Percentiles rank a stretch among this genome's conserved stretches.
These are phyloP conservation scores for Galendromus occidentalis DNA, from an alignment of 1,140 invertebrate species.

Conservation along the genomic window DNA sequence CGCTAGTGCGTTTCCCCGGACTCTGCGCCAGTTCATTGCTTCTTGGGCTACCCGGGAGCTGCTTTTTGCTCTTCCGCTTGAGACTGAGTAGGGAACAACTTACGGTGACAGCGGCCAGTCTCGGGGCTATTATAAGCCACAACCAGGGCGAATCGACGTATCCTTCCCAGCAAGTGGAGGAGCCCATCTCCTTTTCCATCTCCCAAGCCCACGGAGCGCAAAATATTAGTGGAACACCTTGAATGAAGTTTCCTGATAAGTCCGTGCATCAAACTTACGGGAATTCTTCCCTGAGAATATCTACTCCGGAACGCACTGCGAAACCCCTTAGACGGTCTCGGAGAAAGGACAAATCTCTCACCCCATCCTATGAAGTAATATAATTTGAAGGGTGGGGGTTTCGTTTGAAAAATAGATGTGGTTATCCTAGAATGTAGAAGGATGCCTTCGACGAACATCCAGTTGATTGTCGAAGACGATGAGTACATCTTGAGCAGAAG, in stretches of 20 bases:
- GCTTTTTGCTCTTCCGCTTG: not conserved
- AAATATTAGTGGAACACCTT: constrained; percentile 30
- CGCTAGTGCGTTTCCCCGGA: too few species aligned
- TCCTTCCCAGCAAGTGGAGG: constrained; percentile 29
- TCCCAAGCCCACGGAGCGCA: constrained; percentile 27
- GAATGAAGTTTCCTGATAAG: not conserved
- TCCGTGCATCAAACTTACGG: too few species aligned
- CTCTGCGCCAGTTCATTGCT: too few species aligned
- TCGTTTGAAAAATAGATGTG: constrained; percentile 33
- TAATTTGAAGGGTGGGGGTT: constrained; percentile 30
- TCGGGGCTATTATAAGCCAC: constrained; percentile 32
- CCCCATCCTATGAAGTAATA: constrained; percentile 37
- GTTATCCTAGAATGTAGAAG: constrained; percentile 32
- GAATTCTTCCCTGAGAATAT: too few species aligned
- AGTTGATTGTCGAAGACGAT: constrained; percentile 33
- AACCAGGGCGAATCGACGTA: constrained; percentile 27
- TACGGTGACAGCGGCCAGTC: constrained; percentile 28
- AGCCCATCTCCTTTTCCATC: constrained; percentile 24
- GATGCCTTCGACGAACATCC: constrained; percentile 39
- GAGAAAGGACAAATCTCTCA: constrained; percentile 22
- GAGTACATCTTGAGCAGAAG: constrained; percentile 31
- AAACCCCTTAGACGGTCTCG: too few species aligned
- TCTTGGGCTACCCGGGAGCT: too few species aligned
- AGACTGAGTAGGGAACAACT: constrained; percentile 4
- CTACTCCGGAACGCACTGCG: too few species aligned